Conservation (phyloP, 1,140 invertebrate genomes). For the Caenorhabditis brenneri region DNA sequence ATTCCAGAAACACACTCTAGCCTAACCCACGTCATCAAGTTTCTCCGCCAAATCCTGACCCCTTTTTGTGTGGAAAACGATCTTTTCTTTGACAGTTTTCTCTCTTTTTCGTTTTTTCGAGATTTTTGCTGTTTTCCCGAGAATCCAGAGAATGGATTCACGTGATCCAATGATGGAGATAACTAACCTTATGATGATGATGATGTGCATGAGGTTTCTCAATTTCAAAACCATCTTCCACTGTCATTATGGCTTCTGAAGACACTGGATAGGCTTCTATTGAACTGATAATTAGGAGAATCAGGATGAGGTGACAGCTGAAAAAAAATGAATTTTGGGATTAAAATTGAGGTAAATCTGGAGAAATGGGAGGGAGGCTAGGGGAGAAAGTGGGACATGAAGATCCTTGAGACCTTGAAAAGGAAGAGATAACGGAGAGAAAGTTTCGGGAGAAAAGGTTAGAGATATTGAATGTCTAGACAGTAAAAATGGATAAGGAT, state of each 20-base stretch:
- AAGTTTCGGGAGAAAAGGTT: neutral
- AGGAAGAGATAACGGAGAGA: too few relatives aligned
- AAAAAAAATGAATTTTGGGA: neutral
- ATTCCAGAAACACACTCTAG: neutral
- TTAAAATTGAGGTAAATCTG: neutral
- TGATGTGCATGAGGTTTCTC: conserved; percentile 31
- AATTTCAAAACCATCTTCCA: conserved; percentile 16
- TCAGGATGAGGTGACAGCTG: neutral
- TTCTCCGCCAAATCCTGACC: conserved; percentile 29
- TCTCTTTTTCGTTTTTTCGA: neutral
- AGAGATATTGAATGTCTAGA: neutral
- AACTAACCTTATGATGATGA: conserved; percentile 20
- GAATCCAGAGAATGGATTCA: neutral
- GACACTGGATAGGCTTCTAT: neutral
- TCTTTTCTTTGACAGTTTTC: neutral
- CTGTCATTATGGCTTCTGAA: conserved; percentile 19
- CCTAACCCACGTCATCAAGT: conserved; percentile 32
- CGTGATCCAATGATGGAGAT: neutral
- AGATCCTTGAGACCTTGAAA: too few relatives aligned
- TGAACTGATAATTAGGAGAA: neutral
- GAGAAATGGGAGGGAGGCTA: too few relatives aligned
- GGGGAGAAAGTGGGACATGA: neutral
- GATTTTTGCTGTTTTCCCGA: neutral
- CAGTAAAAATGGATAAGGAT: too few relatives aligned
- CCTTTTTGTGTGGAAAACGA: neutral